Percentiles rank a stretch among this genome's conserved stretches.
These are phyloP conservation scores for Agrilus cyanescens DNA, from an alignment of 2,888 invertebrate species.

Conservation along the genomic window DNA sequence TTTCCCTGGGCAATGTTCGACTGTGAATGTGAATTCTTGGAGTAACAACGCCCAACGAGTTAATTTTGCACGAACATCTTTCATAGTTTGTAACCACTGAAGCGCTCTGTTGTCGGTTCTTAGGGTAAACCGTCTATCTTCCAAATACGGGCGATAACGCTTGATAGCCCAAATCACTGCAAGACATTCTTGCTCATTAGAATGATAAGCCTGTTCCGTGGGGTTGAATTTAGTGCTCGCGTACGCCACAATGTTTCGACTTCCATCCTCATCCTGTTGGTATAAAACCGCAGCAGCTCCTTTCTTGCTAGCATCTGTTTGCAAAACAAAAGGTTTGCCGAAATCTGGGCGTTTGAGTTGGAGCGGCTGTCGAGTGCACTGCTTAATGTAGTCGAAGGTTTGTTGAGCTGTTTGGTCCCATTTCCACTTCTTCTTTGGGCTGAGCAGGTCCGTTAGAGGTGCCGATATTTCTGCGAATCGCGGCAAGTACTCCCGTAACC, in stretches of 20 bases:
- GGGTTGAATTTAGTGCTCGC: constrained; percentile 12
- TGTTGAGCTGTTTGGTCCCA: constrained; percentile 10
- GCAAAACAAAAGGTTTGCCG: constrained; percentile 12
- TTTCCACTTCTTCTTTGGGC: constrained; percentile 3
- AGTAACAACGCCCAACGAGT: constrained; percentile 14
- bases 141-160: constrained; percentile 15
- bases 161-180: constrained; percentile 18
- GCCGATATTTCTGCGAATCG: constrained; percentile 12
- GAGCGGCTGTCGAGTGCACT: constrained; percentile 9
- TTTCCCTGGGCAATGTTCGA: constrained; percentile 20
- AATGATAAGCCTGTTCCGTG: constrained; percentile 14
- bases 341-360: constrained; percentile 14
- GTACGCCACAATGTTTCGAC: constrained; percentile 13
- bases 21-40: constrained; percentile 13
- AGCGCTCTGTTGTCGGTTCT: constrained; percentile 17
- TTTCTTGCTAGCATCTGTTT: constrained; percentile 16
- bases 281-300: constrained; percentile 19
- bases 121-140: constrained; percentile 15
- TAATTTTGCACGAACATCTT: constrained; percentile 10
- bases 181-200: constrained; percentile 19
- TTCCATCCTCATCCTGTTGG: constrained; percentile 8
- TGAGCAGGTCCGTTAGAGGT: constrained; percentile 16
- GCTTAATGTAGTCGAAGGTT: constrained; percentile 11
- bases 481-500: constrained; percentile 19
- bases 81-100: constrained; percentile 12